Evolutionary conservation across 2,113 vertebrate species (phyloP), one percentile per base, ranked within the genome.

Genomic region (Corvus hawaiiensis): DNA sequence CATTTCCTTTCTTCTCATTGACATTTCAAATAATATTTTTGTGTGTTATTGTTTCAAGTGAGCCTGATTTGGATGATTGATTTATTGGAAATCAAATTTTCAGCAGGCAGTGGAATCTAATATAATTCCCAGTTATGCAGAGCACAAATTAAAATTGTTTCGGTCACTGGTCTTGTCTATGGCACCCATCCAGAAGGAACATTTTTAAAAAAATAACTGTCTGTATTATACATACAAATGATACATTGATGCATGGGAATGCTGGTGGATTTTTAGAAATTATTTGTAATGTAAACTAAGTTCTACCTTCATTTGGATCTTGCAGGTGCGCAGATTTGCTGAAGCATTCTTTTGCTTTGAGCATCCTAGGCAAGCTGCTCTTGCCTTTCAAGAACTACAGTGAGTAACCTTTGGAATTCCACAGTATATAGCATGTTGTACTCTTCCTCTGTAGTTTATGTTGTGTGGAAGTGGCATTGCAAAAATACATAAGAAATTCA

Each of bases 321-420:
- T 98, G 94, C 96, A 99, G 99, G 99, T 99, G n/a, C 98, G 98
- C 72, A 98, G 99, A 84, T 99, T 99, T 98, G 98, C 99, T 61
- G 99, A 99, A 97, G 99, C 99, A 30, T 99, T 99, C 98, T 99
- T 99, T 96, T 99, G 99, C 97, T 98, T 99, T 35, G 99, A 99
- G 96, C 99, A 99, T 97, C 99, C 99, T n/a, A 98, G 99, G 97
- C 98, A 99, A 94, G 99, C 99, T 94, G 99, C 99, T 33, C 98
- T 99, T 95, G 99, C 99, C 59, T 99, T 99, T 97, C 99, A 99
- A 85, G 99, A 99, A 96, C 97, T 99, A 80, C 99, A 99, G 99
- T 99, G 97, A 98, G 99, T 99, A 97, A 46, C 55, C 68, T 85
- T 89, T 51, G 28, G 33, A 76, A 67, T 51, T 51, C 6, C 32